Base-by-base conservation (phyloP, 2,797 vertebrate genomes). In the Pseudocheirus occidentalis region DNA sequence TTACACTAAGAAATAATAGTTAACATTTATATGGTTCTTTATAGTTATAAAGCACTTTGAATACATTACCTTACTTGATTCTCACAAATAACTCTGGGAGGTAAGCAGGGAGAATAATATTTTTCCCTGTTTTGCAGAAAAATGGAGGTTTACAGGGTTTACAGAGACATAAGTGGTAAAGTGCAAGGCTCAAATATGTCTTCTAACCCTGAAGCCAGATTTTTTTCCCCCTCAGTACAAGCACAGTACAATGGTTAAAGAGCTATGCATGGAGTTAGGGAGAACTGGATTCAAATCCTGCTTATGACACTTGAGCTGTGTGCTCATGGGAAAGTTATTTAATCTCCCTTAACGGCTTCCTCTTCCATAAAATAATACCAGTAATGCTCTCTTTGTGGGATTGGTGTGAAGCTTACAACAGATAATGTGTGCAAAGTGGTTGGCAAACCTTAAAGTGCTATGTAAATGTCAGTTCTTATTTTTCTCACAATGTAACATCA, bases 1-100 rank as follows among this genome's bases (percentile, higher is more conserved):
- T 46, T 40, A 95, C 40, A 90, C 52, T 91, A 93, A 96, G 53
- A 94, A 96, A 21, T 46, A 81, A 81, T 81, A 81, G 73, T 40
- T 81, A n/a, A n/a, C 5, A 40, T 73, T 40, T 73, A 73, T 81
- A 81, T 40, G 66, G 66, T 87, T 87, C 40, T 87, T 50, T 50
- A 87, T 24, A 27, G 4, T 87, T 87, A 11, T 4, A 87, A 87
- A 50, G 73, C 31, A 50, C 40, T 87, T 87, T 87, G 9, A 50
- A 87, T 46, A 87, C 1, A 87, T 87, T 87, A 50, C 21, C 9
- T 87, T 87, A 87, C 21, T 87, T 87, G 73, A 81, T 50, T 24
- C 24, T 50, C 31, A 50, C 24, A 87, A 54, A 50, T 40, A 87
- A 87, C 40, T 9, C 40, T 87, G 31, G 40, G 21, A 87, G 9